Evolutionary conservation across 2,888 invertebrate genomes (phyloP).

Genomic region (Drosophila tanythrix): DNA sequence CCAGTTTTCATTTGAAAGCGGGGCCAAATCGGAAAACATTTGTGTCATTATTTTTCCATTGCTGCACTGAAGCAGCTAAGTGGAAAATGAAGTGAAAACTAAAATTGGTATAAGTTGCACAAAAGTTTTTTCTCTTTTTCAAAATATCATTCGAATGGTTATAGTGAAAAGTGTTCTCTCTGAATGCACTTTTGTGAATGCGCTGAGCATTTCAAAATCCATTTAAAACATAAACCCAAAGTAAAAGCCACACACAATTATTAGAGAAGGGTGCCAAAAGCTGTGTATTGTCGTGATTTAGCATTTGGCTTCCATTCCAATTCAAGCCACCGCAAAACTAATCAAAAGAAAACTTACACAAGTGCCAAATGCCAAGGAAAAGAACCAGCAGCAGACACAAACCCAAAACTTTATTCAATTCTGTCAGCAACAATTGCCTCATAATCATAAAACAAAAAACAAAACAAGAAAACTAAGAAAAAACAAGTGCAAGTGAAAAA

Average conservation of each 20-base stretch:
- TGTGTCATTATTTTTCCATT: conserved; percentile 59
- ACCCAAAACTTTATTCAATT: conserved; percentile 72
- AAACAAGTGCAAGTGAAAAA: conserved; percentile 34
- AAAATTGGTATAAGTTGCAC: conserved; percentile 17
- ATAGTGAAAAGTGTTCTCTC: background rate
- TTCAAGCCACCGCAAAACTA: conserved; percentile 55
- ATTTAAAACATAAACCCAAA: background rate
- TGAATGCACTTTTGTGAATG: background rate
- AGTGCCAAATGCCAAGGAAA: conserved; percentile 25
- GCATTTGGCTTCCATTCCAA: conserved; percentile 1
- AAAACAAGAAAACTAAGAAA: conserved; percentile 6
- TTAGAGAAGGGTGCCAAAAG: background rate
- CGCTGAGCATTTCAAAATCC: conserved; percentile 24
- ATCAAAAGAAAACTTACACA: conserved; percentile 74
- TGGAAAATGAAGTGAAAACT: conserved; percentile 44
- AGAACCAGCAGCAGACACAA: conserved; percentile 11
- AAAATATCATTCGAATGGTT: conserved; percentile 5
- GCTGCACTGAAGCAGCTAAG: conserved; percentile 37
- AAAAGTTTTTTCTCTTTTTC: conserved; percentile 22
- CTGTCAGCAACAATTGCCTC: conserved; percentile 51
- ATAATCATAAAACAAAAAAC: conserved; percentile 66
- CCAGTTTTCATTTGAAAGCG: conserved; percentile 11
- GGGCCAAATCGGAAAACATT: conserved; percentile 27
- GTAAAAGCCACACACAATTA: conserved; percentile 29
- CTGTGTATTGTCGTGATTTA: background rate